phyloP scores from a whole-genome alignment of 2,888 invertebrate species.

The Eubasilissa splendida region DNA sequence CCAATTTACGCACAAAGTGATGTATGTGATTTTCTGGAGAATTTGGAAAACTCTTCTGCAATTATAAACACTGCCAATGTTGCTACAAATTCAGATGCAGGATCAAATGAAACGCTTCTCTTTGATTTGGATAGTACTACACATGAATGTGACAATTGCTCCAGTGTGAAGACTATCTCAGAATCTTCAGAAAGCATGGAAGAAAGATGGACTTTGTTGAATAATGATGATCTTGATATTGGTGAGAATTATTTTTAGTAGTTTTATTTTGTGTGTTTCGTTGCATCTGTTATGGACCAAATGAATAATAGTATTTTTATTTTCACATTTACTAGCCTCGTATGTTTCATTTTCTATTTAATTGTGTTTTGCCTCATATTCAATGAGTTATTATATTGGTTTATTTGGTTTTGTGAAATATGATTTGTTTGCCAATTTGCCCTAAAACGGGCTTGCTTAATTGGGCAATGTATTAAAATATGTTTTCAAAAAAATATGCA shows the following conservation, averaged over 20 bases:
- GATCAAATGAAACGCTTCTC: neutral
- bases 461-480: too few species aligned
- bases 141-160: neutral
- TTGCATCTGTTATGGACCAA: too few species aligned
- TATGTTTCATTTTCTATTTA: too few species aligned
- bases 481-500: too few species aligned
- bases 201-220: constrained; percentile 39
- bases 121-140: neutral
- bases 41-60: neutral
- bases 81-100: neutral
- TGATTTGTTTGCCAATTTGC: too few species aligned
- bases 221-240: constrained; percentile 4
- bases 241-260: neutral
- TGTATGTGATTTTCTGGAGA: neutral
- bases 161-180: constrained; percentile 43
- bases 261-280: neutral
- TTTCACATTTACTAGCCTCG: too few species aligned
- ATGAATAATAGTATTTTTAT: too few species aligned
- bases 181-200: constrained; percentile 35
- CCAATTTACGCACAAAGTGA: neutral
- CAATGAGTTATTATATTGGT: too few species aligned
- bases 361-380: too few species aligned
- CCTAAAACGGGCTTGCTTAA: too few species aligned
- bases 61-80: neutral
- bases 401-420: too few species aligned